These are phyloP conservation scores for Cataglyphis livida DNA, from an alignment of 2,888 invertebrate species.

Conservation along the genomic window DNA sequence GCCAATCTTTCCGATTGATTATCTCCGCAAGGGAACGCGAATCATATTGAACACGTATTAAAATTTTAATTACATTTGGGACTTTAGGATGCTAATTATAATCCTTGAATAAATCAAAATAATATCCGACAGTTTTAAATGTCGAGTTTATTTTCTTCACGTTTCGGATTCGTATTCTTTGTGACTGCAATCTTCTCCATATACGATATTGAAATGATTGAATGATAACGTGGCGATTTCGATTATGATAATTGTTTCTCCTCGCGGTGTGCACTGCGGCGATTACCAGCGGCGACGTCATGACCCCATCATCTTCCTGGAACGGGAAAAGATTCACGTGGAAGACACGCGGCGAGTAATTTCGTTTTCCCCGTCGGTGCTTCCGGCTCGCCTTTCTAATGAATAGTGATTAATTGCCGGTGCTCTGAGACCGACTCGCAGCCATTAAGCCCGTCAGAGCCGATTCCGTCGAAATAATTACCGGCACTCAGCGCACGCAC, in stretches of 20 bases:
- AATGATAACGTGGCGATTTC: constrained; percentile 39
- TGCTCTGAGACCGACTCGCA: constrained; percentile 77
- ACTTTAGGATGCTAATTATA: not conserved
- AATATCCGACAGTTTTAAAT: not conserved
- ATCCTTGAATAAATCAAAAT: not conserved
- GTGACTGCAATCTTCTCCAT: not conserved
- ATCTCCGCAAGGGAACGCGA: constrained; percentile 1
- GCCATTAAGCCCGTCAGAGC: constrained; percentile 79
- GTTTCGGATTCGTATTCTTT: not conserved
- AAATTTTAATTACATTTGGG: constrained; percentile 1
- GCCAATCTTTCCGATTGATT: constrained; percentile 49
- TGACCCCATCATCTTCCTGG: constrained; percentile 48
- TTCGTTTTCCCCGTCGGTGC: constrained; percentile 75
- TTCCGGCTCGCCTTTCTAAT: constrained; percentile 77
- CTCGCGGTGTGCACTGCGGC: constrained; percentile 1
- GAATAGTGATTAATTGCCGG: constrained; percentile 80
- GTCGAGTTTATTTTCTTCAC: constrained; percentile 3
- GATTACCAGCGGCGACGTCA: constrained; percentile 51
- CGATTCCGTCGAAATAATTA: constrained; percentile 81
- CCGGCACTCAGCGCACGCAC: constrained; percentile 69
- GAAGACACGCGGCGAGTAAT: constrained; percentile 74
- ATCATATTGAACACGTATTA: not conserved
- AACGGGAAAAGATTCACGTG: constrained; percentile 62
- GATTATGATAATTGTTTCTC: constrained; percentile 44
- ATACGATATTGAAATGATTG: not conserved